A percentile compares a stretch with the other conserved stretches of the same genome.
These are phyloP conservation scores for Pocillopora verrucosa DNA, from an alignment of 64 coral and sea anemone species.

Conservation along the genomic window DNA sequence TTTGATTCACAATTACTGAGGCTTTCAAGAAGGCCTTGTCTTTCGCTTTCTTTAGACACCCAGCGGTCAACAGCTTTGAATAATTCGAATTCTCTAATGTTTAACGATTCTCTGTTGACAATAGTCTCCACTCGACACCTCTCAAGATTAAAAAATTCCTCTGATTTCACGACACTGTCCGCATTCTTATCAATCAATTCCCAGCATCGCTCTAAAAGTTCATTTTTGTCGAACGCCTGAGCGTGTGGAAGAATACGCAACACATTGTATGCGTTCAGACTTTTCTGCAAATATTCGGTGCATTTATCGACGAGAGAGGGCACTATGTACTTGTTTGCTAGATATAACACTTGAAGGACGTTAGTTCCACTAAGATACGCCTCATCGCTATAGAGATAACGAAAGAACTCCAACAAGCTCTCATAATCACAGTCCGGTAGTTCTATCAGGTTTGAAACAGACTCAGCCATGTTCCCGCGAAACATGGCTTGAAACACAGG, in stretches of 20 bases:
- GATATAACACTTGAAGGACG: conserved; percentile 15
- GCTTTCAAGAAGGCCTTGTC: not conserved
- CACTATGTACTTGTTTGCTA: conserved; percentile 46
- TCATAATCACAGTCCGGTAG: conserved; percentile 19
- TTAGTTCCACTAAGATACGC: conserved; percentile 11
- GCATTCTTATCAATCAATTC: conserved; percentile 14
- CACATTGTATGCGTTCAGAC: conserved; percentile 8
- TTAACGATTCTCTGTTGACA: conserved; percentile 7
- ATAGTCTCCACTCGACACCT: conserved; percentile 8
- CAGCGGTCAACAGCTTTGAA: conserved; percentile 43
- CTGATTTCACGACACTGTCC: not conserved
- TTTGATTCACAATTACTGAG: not conserved
- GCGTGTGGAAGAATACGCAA: conserved; percentile 7
- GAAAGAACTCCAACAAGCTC: conserved; percentile 30
- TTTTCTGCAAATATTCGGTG: conserved; percentile 11
- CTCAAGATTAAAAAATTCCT: conserved; percentile 22
- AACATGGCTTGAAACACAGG: conserved; percentile 62
- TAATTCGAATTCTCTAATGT: conserved; percentile 5
- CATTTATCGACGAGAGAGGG: conserved; percentile 18
- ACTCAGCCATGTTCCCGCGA: conserved; percentile 24
- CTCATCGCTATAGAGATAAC: conserved; percentile 26
- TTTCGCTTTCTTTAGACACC: conserved; percentile 9
- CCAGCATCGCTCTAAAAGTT: conserved; percentile 2
- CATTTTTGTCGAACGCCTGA: not conserved
- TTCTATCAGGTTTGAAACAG: not conserved